Conservation (phyloP, 2,113 vertebrate genomes). For the Lophotis ruficrista region DNA sequence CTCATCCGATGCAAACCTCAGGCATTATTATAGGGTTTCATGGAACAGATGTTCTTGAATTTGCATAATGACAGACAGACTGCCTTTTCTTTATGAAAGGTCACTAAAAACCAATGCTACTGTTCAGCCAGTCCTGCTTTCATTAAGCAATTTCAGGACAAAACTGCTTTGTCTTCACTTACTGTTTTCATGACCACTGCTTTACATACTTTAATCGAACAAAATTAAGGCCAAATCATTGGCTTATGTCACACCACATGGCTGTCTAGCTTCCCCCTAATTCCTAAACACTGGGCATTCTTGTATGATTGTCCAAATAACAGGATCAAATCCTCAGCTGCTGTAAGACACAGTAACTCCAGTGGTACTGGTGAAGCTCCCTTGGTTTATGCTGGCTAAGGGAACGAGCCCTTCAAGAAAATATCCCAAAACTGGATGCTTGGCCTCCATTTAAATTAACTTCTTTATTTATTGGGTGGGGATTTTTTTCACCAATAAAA, state of each 20-base stretch:
- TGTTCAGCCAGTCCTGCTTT: constrained; percentile 33
- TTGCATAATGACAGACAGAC: constrained; percentile 57
- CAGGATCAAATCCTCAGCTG: background rate
- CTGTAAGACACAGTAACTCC: background rate
- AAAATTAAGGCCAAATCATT: constrained; percentile 5
- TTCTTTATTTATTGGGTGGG: background rate
- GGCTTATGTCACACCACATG: constrained; percentile 1
- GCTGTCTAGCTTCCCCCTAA: constrained; percentile 3
- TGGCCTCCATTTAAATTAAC: background rate
- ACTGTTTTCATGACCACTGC: constrained; percentile 27
- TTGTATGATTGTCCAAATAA: background rate
- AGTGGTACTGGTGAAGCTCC: background rate
- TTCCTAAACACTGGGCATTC: background rate
- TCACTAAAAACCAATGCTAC: constrained; percentile 53
- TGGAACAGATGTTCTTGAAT: constrained; percentile 56
- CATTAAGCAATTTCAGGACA: constrained; percentile 52
- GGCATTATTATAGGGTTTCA: constrained; percentile 39
- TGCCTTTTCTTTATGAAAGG: constrained; percentile 57
- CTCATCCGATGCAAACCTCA: constrained; percentile 3
- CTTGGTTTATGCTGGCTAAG: background rate
- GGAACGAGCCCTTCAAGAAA: background rate
- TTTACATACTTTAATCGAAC: constrained; percentile 17
- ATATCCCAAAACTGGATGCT: background rate
- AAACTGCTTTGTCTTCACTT: constrained; percentile 57
- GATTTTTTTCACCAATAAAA: background rate